A percentile compares a stretch with the other conserved stretches of the same genome.
These are phyloP conservation scores for Xanthorhoe spadicearia DNA, from an alignment of 2,888 invertebrate genomes.

Conservation along the genomic window DNA sequence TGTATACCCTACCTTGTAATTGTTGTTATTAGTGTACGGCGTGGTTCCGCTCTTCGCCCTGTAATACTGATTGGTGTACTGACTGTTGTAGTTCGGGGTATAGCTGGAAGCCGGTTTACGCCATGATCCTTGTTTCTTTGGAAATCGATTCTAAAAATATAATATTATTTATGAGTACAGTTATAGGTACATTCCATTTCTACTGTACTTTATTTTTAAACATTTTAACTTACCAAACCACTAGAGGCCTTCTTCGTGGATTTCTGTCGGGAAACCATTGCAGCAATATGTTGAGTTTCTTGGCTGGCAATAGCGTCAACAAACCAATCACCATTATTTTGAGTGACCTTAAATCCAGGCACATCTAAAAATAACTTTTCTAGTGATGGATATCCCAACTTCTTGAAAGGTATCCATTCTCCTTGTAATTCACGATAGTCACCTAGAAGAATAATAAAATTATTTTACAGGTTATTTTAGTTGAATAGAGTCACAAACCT, in stretches of 20 bases:
- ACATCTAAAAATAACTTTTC: conserved; percentile 85
- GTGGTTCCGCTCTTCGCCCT: conserved; percentile 61
- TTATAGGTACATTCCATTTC: not conserved
- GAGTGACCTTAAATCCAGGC: conserved; percentile 83
- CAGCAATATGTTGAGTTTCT: conserved; percentile 85
- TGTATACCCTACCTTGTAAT: conserved; percentile 61
- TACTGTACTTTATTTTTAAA: not conserved
- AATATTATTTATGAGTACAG: no score
- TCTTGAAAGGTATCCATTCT: conserved; percentile 85
- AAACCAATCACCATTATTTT: conserved; percentile 80
- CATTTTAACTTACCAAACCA: conserved; percentile 58
- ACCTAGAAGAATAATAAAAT: conserved; percentile 55
- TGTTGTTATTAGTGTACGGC: conserved; percentile 64
- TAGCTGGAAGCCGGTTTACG: conserved; percentile 69
- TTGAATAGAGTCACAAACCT: no score
- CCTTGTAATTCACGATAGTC: conserved; percentile 88
- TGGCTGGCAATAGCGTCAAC: conserved; percentile 85
- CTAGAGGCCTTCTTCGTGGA: conserved; percentile 69
- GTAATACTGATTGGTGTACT: conserved; percentile 75
- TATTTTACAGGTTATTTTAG: not conserved
- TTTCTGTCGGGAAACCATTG: conserved; percentile 80
- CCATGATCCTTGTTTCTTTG: conserved; percentile 77
- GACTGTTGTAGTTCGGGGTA: conserved; percentile 65
- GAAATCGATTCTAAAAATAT: conserved; percentile 70
- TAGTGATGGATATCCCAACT: conserved; percentile 84